Evolutionary conservation across 2,113 vertebrate genomes (phyloP).

Genomic region (Mobula birostris): DNA sequence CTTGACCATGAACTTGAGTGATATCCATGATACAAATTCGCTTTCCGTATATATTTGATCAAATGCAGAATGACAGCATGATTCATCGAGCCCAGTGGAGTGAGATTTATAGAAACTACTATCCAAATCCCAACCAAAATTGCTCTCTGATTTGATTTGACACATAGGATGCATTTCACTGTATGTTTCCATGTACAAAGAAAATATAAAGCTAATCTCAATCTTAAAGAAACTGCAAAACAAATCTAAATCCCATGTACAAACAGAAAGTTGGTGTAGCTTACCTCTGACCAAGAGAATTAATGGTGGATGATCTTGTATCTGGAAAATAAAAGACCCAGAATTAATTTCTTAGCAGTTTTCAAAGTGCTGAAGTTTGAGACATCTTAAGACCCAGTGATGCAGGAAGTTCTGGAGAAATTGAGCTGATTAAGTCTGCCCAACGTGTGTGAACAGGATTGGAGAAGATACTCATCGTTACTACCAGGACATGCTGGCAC

Average conservation of each 20-base stretch:
- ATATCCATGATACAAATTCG: not conserved
- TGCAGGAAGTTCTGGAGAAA: not conserved
- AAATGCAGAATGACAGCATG: not conserved
- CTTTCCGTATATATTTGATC: not conserved
- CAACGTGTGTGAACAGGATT: not conserved
- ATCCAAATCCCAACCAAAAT: not conserved
- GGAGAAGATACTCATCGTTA: not conserved
- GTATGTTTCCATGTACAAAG: too few relatives aligned
- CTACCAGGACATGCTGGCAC: not conserved
- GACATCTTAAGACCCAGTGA: not conserved
- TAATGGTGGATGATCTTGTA: conserved; percentile 56
- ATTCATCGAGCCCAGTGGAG: too few relatives aligned
- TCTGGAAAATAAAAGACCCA: conserved; percentile 57
- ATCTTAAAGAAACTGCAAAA: too few relatives aligned
- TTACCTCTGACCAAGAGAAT: conserved; percentile 78
- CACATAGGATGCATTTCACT: too few relatives aligned
- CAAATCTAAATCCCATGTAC: not conserved
- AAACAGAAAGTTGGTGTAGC: not conserved
- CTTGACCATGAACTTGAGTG: too few relatives aligned
- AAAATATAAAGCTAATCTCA: too few relatives aligned
- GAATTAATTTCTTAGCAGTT: not conserved
- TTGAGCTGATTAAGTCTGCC: not conserved
- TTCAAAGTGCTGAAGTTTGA: not conserved
- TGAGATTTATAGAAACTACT: too few relatives aligned
- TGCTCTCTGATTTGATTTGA: too few relatives aligned